Percentiles rank a stretch among this genome's conserved stretches.
phyloP scores from a whole-genome alignment of 92 coral and sea anemone genomes.

The Epizoanthus fatuus region DNA sequence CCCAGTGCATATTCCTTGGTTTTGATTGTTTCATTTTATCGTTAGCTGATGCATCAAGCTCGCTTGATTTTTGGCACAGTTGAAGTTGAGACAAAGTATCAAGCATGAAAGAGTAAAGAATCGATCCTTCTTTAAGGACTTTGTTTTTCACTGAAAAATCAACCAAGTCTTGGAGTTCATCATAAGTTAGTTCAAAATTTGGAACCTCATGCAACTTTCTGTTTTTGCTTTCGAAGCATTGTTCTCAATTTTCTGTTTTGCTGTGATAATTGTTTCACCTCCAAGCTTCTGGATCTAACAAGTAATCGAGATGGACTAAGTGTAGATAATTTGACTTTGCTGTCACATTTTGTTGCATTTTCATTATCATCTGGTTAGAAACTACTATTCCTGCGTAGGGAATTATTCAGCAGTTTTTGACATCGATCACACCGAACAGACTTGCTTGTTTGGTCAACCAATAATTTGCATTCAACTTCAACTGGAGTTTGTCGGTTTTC shows the following conservation, averaged over 20 bases:
- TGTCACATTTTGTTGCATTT: background rate
- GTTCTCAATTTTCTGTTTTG: background rate
- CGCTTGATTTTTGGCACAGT: too few relatives aligned
- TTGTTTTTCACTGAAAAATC: slow-evolving; percentile 1
- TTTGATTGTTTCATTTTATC: background rate
- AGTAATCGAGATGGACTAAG: background rate
- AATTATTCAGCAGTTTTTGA: too few relatives aligned
- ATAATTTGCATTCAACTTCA: too few relatives aligned
- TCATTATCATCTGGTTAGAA: too few relatives aligned
- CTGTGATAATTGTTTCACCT: background rate
- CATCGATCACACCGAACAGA: too few relatives aligned
- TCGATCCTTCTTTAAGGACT: background rate
- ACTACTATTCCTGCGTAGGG: too few relatives aligned
- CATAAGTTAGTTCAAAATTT: slow-evolving; percentile 5
- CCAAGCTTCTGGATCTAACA: too few relatives aligned
- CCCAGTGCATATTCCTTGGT: background rate
- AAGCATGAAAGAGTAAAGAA: slow-evolving; percentile 25
- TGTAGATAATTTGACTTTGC: background rate
- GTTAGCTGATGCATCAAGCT: too few relatives aligned
- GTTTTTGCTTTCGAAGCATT: background rate
- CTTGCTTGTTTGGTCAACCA: too few relatives aligned
- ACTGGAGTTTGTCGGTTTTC: too few relatives aligned
- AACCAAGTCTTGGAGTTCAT: background rate
- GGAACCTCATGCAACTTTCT: background rate
- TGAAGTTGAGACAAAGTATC: background rate